phyloP scores from a whole-genome alignment of 2,888 invertebrate species.

The Strigamia transsilvanica region DNA sequence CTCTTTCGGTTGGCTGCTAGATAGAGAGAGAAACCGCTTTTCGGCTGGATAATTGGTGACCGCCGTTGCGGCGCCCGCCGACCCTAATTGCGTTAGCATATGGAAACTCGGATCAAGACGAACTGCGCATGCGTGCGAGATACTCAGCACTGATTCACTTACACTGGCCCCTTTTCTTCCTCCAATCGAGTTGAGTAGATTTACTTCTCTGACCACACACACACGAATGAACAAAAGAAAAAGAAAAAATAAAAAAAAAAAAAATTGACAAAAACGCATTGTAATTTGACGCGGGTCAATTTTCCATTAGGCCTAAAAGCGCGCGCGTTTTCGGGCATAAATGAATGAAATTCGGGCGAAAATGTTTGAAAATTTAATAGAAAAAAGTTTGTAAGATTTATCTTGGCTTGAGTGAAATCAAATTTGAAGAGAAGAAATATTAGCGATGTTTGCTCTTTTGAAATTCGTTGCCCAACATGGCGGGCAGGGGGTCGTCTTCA shows the following conservation, averaged over 20 bases:
- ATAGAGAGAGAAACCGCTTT: not conserved
- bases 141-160: slow-evolving; percentile 43
- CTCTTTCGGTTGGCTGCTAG: slow-evolving; percentile 12
- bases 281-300: not conserved
- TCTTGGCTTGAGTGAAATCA: not conserved
- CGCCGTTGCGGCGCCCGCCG: slow-evolving; percentile 49
- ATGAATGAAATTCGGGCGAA: not conserved
- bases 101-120: slow-evolving; percentile 48
- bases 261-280: not conserved
- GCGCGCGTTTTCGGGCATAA: not conserved
- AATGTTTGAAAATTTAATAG: slow-evolving; percentile 2
- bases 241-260: not conserved
- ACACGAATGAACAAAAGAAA: slow-evolving; percentile 35
- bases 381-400: slow-evolving; percentile 21
- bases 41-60: slow-evolving; percentile 43
- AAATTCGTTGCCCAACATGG: slow-evolving; percentile 47
- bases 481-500: slow-evolving; percentile 39
- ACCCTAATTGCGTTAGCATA: slow-evolving; percentile 48
- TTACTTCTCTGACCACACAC: slow-evolving; percentile 41
- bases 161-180: slow-evolving; percentile 39
- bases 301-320: not conserved
- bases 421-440: slow-evolving; percentile 38
- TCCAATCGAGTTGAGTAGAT: slow-evolving; percentile 49
- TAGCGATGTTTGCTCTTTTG: slow-evolving; percentile 35
- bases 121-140: slow-evolving; percentile 45